These are phyloP conservation scores for Picus viridis DNA, from an alignment of 2,797 vertebrate genomes.

Conservation along the genomic window DNA sequence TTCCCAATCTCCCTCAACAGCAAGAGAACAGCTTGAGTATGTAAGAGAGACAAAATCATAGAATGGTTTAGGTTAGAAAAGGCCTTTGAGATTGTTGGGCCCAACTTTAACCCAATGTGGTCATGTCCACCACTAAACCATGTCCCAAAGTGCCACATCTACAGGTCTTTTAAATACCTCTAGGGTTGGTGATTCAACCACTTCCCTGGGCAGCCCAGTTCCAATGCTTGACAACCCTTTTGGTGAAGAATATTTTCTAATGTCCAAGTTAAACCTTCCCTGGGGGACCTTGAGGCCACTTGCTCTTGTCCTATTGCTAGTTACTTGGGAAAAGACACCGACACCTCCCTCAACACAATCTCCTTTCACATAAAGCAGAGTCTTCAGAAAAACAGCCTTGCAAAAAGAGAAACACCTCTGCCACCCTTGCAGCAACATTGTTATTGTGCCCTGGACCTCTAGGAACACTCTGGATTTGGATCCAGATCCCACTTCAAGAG, in stretches of 20 bases:
- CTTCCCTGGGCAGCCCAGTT: not conserved
- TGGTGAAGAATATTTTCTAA: not conserved
- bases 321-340: not conserved
- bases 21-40: not conserved
- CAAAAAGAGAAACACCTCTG: not conserved
- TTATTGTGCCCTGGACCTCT: not conserved
- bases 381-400: not conserved
- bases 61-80: not conserved
- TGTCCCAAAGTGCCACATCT: not conserved
- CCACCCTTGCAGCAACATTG: not conserved
- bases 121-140: not conserved
- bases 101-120: not conserved
- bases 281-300: not conserved
- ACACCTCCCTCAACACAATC: not conserved
- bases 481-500: not conserved
- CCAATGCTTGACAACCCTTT: not conserved
- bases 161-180: not conserved
- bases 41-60: accelerated
- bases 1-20: not conserved
- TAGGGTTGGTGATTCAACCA: not conserved
- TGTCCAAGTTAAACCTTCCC: not conserved
- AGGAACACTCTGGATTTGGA: not conserved
- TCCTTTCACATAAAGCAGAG: not conserved
- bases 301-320: not conserved
- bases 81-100: not conserved